Evolutionary conservation across 2,797 vertebrate genomes (phyloP), one percentile per base, ranked within the genome.

Genomic region (Neosalanx taihuensis): DNA sequence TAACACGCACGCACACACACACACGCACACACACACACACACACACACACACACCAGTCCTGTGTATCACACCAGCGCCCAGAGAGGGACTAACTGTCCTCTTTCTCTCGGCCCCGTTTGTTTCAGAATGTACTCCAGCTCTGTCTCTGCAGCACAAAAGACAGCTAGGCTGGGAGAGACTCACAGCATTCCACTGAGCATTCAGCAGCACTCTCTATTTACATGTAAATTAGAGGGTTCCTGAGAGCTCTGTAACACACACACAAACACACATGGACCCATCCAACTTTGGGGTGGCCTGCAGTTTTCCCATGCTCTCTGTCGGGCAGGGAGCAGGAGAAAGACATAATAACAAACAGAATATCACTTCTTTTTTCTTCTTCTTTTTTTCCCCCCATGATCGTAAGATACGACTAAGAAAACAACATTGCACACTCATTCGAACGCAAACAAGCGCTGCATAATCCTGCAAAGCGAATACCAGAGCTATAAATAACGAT

Each of bases 61-160:
- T 74, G 72, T 67, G 77, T 84, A 80, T 77, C 63, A 67, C 74
- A 80, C 75, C 74, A 85, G 72, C 79, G 86, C 76, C 76, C 81
- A 82, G 83, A 70, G 78, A 79, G 74, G 75, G 81, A 83, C 56
- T 78, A 81, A 81, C 26, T 60, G 63, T 66, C 56, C n/a, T 26
- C 61, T 61, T n/a, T 18, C n/a, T 6, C 74, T 82, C 81, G 61
- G 69, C 35, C 70, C 41, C 76, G 70, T 17, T 78, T 71, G 63
- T 73, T 72, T 77, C 73, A 81, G 84, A 86, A 79, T 35, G 37
- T 33, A 66, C 12, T 66, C 69, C 57, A 75, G 78, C 77, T 77
- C 59, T 46, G 30, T 85, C 85, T 67, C 82, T 83, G 83, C 83
- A 81, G 81, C 81, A 91, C 89, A 91, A 90, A 91, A 77, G 84